Percentiles rank a stretch among this genome's conserved stretches.
These are phyloP conservation scores for Ctenosaura bakeri DNA, from an alignment of 2,797 vertebrate species.

Conservation along the genomic window DNA sequence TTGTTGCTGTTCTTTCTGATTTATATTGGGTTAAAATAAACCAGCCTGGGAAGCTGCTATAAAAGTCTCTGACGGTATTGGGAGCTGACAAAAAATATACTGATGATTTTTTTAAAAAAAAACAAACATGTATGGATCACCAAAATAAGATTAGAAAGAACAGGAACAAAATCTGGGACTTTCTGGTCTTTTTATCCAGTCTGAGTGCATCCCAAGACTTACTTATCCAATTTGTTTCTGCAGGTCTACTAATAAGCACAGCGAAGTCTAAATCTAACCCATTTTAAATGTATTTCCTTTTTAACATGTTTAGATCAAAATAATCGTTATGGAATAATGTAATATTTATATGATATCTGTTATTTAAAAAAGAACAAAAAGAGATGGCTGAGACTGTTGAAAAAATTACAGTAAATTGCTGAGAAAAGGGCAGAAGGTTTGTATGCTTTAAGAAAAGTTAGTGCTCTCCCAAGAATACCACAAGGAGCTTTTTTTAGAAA, in stretches of 20 bases:
- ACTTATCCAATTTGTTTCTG: not conserved
- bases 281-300: not conserved
- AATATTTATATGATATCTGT: conserved; percentile 7
- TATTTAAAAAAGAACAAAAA: not conserved
- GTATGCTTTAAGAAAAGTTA: conserved; percentile 62
- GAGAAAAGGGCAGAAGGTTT: conserved; percentile 50
- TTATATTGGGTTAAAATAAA: too few species aligned
- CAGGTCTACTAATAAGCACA: not conserved
- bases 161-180: too few species aligned
- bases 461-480: conserved; percentile 58
- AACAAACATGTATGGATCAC: too few species aligned
- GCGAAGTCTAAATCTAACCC: not conserved
- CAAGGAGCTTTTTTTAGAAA: conserved; percentile 66
- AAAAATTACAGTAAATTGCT: conserved; percentile 35
- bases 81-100: too few species aligned
- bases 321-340: conserved; percentile 44
- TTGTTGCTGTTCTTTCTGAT: too few species aligned
- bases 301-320: conserved; percentile 32
- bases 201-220: not conserved
- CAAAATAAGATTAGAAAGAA: too few species aligned
- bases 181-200: too few species aligned
- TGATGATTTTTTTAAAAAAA: too few species aligned
- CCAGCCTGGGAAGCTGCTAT: too few species aligned
- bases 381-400: conserved; percentile 31
- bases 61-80: too few species aligned